These are phyloP conservation scores for Drosophila putrida DNA, from an alignment of 2,888 invertebrate species.

Conservation along the genomic window DNA sequence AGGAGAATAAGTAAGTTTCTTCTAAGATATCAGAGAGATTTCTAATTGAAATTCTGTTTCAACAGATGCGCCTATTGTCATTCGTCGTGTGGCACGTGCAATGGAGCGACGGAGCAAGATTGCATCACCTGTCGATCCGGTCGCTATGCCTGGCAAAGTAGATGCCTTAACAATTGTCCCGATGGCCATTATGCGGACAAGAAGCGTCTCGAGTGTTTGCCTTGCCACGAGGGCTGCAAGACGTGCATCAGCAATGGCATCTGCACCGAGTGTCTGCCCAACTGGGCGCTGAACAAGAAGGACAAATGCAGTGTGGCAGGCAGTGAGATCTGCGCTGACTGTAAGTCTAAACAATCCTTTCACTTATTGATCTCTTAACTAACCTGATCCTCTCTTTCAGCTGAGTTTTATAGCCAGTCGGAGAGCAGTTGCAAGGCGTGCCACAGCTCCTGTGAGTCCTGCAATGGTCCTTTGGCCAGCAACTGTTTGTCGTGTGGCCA, in stretches of 20 bases:
- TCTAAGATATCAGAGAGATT: no score
- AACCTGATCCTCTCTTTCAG: no score
- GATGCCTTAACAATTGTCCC: conserved; percentile 91
- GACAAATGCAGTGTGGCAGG: conserved; percentile 90
- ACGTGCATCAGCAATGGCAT: conserved; percentile 90
- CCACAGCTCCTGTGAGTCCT: conserved; percentile 92
- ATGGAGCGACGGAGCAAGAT: conserved; percentile 91
- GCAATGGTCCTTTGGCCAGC: conserved; percentile 90
- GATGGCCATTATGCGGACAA: conserved; percentile 91
- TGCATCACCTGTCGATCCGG: conserved; percentile 93
- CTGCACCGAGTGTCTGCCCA: conserved; percentile 90
- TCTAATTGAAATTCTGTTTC: no score
- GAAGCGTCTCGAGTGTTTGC: conserved; percentile 91
- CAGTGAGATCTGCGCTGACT: conserved; percentile 89
- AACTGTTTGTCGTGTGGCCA: conserved; percentile 92
- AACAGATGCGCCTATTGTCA: conserved; percentile 93
- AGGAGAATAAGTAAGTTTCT: conserved; percentile 89
- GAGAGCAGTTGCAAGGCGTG: conserved; percentile 91
- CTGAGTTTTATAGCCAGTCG: conserved; percentile 90
- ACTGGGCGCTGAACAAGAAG: conserved; percentile 92
- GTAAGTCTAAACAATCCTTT: conserved; percentile 85
- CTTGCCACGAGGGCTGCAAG: conserved; percentile 91
- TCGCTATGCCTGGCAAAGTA: conserved; percentile 90
- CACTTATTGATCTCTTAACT: no score
- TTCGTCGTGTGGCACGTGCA: conserved; percentile 92